phyloP scores from a whole-genome alignment of 1,140 invertebrate species.

The Globodera rostochiensis region DNA sequence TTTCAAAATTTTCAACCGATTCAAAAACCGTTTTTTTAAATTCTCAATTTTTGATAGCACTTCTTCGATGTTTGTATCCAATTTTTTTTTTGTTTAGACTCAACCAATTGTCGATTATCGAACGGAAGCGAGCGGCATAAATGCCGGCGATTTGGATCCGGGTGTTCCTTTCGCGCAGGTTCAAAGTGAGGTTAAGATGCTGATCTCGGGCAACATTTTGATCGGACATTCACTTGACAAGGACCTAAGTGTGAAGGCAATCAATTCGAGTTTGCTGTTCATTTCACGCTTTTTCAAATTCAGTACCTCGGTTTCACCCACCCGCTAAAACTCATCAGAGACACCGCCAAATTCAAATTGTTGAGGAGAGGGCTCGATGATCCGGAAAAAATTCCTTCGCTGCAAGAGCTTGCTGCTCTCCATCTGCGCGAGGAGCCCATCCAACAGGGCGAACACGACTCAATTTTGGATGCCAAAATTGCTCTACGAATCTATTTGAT shows the following conservation, averaged over 20 bases:
- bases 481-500: conserved; percentile 50
- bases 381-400: conserved; percentile 75
- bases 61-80: too few relatives aligned
- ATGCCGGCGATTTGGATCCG: conserved; percentile 75
- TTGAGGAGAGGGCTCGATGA: conserved; percentile 73
- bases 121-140: conserved; percentile 85
- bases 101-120: conserved; percentile 81
- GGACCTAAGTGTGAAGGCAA: conserved; percentile 72
- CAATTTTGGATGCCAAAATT: conserved; percentile 70
- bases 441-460: conserved; percentile 87
- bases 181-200: conserved; percentile 79
- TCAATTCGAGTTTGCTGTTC: conserved; percentile 68
- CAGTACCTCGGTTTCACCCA: conserved; percentile 77
- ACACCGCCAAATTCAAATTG: conserved; percentile 78
- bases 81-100: conserved; percentile 54
- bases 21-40: too few relatives aligned
- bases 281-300: not conserved
- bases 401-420: conserved; percentile 79
- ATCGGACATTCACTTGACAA: conserved; percentile 86
- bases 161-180: conserved; percentile 75
- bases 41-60: too few relatives aligned
- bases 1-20: too few relatives aligned
- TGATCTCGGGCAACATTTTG: conserved; percentile 77
- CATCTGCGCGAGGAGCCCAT: conserved; percentile 79
- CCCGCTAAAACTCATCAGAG: conserved; percentile 77